Evolutionary conservation across 2,797 vertebrate genomes (phyloP), one percentile per base, ranked within the genome.

Genomic region (Rhinophrynus dorsalis): DNA sequence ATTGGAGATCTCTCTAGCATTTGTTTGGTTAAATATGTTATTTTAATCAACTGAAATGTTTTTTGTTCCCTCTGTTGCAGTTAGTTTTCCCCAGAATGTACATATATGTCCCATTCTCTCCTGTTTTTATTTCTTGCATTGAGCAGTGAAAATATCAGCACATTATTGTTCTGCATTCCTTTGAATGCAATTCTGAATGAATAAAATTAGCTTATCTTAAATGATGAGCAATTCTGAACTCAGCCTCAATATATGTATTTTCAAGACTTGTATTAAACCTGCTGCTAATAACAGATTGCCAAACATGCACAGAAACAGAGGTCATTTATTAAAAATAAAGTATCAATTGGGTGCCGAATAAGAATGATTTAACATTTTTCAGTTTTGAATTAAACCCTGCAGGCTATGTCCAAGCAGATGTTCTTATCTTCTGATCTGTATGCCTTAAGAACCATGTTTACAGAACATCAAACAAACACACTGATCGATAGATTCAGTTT

Each of bases 391-490:
- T 72, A 65, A 72, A 33, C 61, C 60, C 54, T 20, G 38, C 33
- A 50, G 68, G 52, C 60, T 57, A 38, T 64, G 68, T 56, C 42
- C 58, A 42, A 58, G 59, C 32, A 65, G 33, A 44, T 70, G 60
- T 70, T 52, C 40, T 70, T 70, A 70, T 55, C 68, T 51, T 33
- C 51, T 52, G 26, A 72, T 72, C 68, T 72, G 51, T 72, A 65
- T 58, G 61, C 54, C 33, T 65, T 42, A 59, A 65, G 54, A 58
- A 37, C 52, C 58, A 51, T 52, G 51, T 65, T 72, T 65, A 58
- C 58, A 58, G 27, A 72, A 65, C 60, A 72, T 72, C 61, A 71
- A 71, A 64, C 59, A 58, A 47, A 44, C 42, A 30, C 52, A 38
- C 33, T 72, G 54, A 72, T 65, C 54, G 57, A 72, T 72, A 65